phyloP scores from a whole-genome alignment of 2,888 invertebrate species.

The Didymodactylos carnosus region DNA sequence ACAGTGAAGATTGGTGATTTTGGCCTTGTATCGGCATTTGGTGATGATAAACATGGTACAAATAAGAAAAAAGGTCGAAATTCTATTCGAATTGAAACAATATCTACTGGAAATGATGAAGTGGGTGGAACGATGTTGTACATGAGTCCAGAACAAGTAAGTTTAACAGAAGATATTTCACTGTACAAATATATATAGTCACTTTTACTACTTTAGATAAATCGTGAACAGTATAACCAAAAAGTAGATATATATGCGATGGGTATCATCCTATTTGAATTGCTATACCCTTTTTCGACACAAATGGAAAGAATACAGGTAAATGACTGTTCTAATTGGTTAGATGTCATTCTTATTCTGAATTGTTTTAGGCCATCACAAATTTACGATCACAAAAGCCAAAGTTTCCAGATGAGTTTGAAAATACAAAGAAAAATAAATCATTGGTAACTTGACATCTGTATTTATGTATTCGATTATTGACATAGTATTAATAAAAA shows the following conservation, averaged over 20 bases:
- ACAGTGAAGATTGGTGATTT: slow-evolving; percentile 89
- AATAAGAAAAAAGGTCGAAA: slow-evolving; percentile 13
- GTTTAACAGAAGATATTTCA: background rate
- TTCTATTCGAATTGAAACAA: background rate
- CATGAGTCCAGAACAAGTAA: slow-evolving; percentile 86
- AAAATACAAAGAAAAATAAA: background rate
- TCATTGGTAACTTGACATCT: background rate
- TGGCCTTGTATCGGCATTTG: slow-evolving; percentile 59
- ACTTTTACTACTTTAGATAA: slow-evolving; percentile 11
- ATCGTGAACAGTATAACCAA: slow-evolving; percentile 28
- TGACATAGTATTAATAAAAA: background rate
- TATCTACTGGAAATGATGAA: slow-evolving; percentile 14
- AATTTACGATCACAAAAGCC: background rate
- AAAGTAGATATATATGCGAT: slow-evolving; percentile 87
- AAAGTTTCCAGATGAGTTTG: background rate
- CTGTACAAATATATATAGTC: background rate
- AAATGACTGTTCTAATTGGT: too few relatives aligned
- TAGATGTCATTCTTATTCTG: too few relatives aligned
- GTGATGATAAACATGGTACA: slow-evolving; percentile 41
- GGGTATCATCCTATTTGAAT: slow-evolving; percentile 76
- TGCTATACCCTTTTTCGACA: slow-evolving; percentile 68
- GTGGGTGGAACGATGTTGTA: slow-evolving; percentile 67
- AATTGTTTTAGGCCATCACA: too few relatives aligned
- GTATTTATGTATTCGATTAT: too few relatives aligned
- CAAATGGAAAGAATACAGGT: slow-evolving; percentile 58